Evolutionary conservation across 2,888 invertebrate species (phyloP), one percentile per base, ranked within the genome.

Genomic region (Cacoxenus indagator): DNA sequence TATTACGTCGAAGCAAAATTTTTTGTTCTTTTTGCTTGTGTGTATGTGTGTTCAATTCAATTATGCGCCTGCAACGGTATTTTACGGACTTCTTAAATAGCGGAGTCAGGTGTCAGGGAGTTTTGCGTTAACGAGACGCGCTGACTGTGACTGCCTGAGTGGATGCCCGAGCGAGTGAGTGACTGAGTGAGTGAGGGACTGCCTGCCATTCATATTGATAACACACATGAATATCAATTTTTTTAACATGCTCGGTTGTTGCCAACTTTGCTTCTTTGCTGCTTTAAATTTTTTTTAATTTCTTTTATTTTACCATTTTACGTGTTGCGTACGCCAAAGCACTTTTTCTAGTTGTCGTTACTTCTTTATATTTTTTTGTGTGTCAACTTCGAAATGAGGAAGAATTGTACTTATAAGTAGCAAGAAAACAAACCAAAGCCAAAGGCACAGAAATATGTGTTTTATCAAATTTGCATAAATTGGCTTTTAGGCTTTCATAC

Each of bases 221-320:
- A 72, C 61, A 26, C 69, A 73, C 83, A 82, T 81, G 78, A 78
- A 79, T 79, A 81, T 82, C 81, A 79, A 82, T 82, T 81, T 24
- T 43, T 31, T 48, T 19, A 82, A 81, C 83, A 84, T 84, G 84
- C 82, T 81, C 78, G 81, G 8, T 14, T 19, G 22, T 55, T 26
- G 51, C 31, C 65, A 46, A 62, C 72, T 73, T 72, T 80, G 83
- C 78, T 80, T 76, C 76, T 79, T 73, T 57, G 37, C 14, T 37
- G 31, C 9, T 37, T 37, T 37, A 14, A 37, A 37, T 37, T 37
- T 2, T 37, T 2, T 5, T 14, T 14, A 8, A 11, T n/a, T 37
- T 8, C 14, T 37, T 2, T 31, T 31, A 11, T 37, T 14, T 11
- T 37, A 37, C 37, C 37, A 37, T 37, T 37, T 46, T 46, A 45